These are phyloP conservation scores for Anoplophora glabripennis DNA, from an alignment of 1,140 invertebrate genomes.

Conservation along the genomic window DNA sequence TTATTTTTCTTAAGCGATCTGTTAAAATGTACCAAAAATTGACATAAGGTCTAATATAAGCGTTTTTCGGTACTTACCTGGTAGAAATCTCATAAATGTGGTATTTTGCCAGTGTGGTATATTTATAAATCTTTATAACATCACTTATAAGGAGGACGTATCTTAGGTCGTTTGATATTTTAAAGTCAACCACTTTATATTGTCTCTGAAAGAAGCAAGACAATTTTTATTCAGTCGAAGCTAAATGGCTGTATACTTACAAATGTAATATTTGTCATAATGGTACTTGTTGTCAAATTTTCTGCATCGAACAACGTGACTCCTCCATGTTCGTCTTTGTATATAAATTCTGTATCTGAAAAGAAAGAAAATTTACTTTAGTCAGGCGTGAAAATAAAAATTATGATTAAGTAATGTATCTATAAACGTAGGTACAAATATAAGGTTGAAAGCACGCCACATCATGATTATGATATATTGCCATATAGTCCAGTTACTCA, in stretches of 20 bases:
- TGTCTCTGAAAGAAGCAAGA: constrained; percentile 59
- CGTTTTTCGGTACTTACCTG: constrained; percentile 50
- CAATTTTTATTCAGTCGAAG: neutral
- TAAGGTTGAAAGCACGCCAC: too few species aligned
- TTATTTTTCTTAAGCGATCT: too few species aligned
- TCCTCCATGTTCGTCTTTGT: constrained; percentile 66
- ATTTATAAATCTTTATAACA: constrained; percentile 55
- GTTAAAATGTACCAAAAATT: too few species aligned
- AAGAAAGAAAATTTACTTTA: constrained; percentile 42
- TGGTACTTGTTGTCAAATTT: constrained; percentile 62
- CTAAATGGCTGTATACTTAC: constrained; percentile 57
- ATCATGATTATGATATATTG: too few species aligned
- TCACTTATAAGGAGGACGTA: constrained; percentile 72
- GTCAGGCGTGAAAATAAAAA: neutral
- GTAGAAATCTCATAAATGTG: constrained; percentile 73
- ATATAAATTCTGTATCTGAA: constrained; percentile 69
- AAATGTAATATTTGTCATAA: constrained; percentile 78
- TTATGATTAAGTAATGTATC: too few species aligned
- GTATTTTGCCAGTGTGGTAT: constrained; percentile 67
- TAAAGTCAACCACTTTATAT: constrained; percentile 71
- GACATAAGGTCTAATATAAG: too few species aligned
- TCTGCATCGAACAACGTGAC: constrained; percentile 70
- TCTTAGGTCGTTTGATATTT: constrained; percentile 71
- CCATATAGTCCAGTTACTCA: too few species aligned
- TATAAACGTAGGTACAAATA: too few species aligned